Conservation (phyloP, 2,113 vertebrate species). For the Aptenodytes patagonicus region DNA sequence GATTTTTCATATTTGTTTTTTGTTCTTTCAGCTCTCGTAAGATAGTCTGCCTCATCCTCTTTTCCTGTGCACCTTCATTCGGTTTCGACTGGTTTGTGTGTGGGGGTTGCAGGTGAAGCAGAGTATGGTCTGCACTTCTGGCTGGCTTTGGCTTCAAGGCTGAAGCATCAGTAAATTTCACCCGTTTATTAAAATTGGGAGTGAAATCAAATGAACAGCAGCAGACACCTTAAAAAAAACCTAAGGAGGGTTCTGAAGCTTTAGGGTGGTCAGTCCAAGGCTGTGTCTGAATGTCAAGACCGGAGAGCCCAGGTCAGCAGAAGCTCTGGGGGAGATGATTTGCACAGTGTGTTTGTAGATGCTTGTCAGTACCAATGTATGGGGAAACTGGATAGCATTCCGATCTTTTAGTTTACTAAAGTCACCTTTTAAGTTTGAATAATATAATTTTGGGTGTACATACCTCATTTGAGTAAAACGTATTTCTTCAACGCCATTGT, state of each 20-base stretch:
- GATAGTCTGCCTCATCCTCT: neutral
- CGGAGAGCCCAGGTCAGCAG: neutral
- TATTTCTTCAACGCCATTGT: neutral
- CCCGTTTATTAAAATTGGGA: neutral
- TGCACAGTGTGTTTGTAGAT: neutral
- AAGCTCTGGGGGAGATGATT: neutral
- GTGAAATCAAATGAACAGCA: neutral
- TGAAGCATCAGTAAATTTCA: neutral
- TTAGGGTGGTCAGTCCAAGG: neutral
- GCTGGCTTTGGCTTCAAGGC: neutral
- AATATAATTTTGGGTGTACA: neutral
- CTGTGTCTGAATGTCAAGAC: neutral
- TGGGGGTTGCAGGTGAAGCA: neutral
- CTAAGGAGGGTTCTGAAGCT: neutral
- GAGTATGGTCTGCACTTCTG: neutral
- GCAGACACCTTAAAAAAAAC: neutral
- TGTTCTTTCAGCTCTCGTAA: neutral
- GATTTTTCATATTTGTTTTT: neutral
- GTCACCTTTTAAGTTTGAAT: neutral
- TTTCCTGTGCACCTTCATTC: neutral
- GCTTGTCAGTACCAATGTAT: neutral
- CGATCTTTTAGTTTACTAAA: neutral
- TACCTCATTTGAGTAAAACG: neutral
- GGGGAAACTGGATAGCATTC: neutral
- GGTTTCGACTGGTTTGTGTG: neutral